Conservation (phyloP, 23 tunicate genomes). For the Clavelina lepadiformis region DNA sequence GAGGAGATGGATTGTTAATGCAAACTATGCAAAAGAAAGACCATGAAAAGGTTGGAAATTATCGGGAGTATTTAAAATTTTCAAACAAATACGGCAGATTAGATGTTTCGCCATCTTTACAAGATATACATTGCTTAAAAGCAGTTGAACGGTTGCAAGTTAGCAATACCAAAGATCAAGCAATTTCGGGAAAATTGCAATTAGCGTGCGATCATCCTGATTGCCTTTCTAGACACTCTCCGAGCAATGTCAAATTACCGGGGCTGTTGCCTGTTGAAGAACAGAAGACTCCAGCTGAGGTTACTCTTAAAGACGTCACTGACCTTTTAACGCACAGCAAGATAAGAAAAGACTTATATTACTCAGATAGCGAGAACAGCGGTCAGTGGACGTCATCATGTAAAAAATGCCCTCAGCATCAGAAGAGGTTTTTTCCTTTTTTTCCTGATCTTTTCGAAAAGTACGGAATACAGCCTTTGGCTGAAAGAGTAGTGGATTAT, state of each 20-base stretch:
- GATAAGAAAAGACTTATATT: constrained; percentile 1
- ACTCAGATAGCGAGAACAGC: not conserved
- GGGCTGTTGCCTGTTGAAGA: not conserved
- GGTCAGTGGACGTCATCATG: constrained; percentile 1
- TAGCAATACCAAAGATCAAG: not conserved
- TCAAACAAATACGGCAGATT: constrained; percentile 1
- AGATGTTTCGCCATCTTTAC: not conserved
- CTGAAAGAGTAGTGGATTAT: constrained; percentile 39
- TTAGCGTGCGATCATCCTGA: constrained; percentile 23
- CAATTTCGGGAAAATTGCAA: not conserved
- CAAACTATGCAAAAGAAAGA: constrained; percentile 1
- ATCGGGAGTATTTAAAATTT: too few relatives aligned
- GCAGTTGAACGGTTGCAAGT: constrained; percentile 13
- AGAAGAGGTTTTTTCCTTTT: constrained; percentile 40
- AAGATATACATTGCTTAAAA: constrained; percentile 23
- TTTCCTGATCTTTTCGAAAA: constrained; percentile 51
- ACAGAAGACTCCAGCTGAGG: too few relatives aligned
- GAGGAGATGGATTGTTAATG: constrained; percentile 72
- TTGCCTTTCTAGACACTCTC: constrained; percentile 1
- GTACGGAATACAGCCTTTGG: constrained; percentile 34
- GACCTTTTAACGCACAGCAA: constrained; percentile 10
- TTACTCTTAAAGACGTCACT: constrained; percentile 36
- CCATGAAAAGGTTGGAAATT: constrained; percentile 4
- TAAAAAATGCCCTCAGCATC: constrained; percentile 4
- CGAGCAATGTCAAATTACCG: not conserved